A percentile compares a stretch with the other conserved stretches of the same genome.
phyloP scores from a whole-genome alignment of 2,113 vertebrate genomes.

The Ascaphus truei region DNA sequence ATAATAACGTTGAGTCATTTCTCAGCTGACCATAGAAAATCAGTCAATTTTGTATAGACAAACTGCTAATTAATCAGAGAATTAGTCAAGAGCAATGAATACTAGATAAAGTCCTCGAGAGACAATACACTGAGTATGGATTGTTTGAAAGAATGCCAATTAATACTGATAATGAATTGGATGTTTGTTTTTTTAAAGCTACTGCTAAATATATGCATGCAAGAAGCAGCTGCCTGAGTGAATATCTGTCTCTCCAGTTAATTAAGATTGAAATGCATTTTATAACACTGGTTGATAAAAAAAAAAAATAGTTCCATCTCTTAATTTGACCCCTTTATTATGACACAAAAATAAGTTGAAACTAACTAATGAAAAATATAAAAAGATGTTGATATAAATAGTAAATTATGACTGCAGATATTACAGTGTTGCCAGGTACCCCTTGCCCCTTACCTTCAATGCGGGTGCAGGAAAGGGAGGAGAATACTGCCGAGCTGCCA shows the following conservation, averaged over 20 bases:
- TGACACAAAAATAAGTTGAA: too few relatives aligned
- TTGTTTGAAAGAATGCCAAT: constrained; percentile 19
- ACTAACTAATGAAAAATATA: too few relatives aligned
- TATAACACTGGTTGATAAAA: too few relatives aligned
- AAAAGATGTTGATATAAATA: too few relatives aligned
- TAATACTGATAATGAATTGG: constrained; percentile 11
- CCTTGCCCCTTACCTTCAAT: too few relatives aligned
- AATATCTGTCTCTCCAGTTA: background rate
- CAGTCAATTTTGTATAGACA: constrained; percentile 19
- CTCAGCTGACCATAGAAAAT: constrained; percentile 14
- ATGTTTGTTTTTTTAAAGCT: background rate
- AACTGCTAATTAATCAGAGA: constrained; percentile 8
- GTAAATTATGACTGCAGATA: too few relatives aligned
- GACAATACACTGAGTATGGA: background rate
- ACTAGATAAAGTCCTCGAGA: constrained; percentile 6
- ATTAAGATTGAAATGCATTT: too few relatives aligned
- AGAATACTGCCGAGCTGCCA: too few relatives aligned
- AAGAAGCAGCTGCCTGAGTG: background rate
- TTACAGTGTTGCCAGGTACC: too few relatives aligned
- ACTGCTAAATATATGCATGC: background rate
- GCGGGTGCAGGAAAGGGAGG: too few relatives aligned
- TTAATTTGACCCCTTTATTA: too few relatives aligned
- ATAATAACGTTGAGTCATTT: constrained; percentile 10
- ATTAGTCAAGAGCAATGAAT: constrained; percentile 2
- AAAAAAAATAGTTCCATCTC: too few relatives aligned